Conservation (phyloP, 23 tunicate genomes). For the Styela plicata region DNA sequence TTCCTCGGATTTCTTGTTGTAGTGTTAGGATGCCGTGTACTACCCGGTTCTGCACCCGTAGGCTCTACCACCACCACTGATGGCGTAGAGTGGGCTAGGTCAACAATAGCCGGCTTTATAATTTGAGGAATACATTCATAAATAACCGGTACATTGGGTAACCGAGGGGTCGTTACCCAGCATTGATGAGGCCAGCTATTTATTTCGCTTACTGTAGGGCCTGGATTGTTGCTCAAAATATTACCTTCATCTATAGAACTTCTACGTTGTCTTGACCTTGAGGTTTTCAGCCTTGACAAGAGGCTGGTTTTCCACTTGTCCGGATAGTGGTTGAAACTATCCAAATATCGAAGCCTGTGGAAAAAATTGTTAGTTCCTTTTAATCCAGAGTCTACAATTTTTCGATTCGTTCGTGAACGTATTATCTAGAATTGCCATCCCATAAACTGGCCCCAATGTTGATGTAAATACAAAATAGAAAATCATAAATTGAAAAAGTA, state of each 20-base stretch:
- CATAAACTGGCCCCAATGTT: not conserved
- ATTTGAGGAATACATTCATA: not conserved
- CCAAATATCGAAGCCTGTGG: too few species aligned
- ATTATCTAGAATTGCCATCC: not conserved
- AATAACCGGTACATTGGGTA: not conserved
- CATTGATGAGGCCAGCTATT: not conserved
- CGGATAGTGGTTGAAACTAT: too few species aligned
- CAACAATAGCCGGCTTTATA: not conserved
- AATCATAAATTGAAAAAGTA: not conserved
- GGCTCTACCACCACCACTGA: not conserved
- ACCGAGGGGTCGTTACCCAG: not conserved
- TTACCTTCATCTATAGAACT: too few species aligned
- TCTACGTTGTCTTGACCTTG: not conserved
- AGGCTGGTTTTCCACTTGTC: not conserved
- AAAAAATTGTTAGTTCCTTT: too few species aligned
- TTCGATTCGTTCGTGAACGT: not conserved
- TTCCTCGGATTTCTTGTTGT: not conserved
- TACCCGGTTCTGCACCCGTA: not conserved
- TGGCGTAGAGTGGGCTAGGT: not conserved
- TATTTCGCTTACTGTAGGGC: not conserved
- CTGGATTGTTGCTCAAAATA: not conserved
- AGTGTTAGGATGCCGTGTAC: not conserved
- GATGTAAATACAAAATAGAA: not conserved
- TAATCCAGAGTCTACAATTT: too few species aligned
- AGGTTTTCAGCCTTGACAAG: not conserved